phyloP scores from a whole-genome alignment of 2,888 invertebrate species.

The Neoascia interrupta region DNA sequence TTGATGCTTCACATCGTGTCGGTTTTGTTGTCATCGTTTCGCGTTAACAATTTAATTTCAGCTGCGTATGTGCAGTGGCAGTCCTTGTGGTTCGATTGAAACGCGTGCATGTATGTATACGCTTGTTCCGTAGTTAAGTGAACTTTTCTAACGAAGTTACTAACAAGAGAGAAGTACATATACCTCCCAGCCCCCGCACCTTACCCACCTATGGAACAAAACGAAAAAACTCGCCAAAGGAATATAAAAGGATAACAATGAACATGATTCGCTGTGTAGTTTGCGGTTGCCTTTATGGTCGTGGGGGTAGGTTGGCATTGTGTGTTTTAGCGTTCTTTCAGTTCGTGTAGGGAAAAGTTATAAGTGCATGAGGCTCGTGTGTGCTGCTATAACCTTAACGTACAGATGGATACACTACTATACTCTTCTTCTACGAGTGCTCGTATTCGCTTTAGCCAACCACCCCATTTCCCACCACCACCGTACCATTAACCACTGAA shows the following conservation, averaged over 20 bases:
- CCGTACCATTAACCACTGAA: constrained; percentile 10
- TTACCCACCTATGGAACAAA: no score
- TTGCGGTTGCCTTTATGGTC: constrained; percentile 66
- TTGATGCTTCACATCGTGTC: constrained; percentile 47
- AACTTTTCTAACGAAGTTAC: constrained; percentile 34
- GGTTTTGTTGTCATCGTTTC: constrained; percentile 28
- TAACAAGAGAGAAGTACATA: background rate
- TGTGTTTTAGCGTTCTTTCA: constrained; percentile 64
- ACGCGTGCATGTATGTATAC: constrained; percentile 5
- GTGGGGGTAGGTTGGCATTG: constrained; percentile 67
- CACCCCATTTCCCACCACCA: constrained; percentile 9
- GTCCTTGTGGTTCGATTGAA: constrained; percentile 31
- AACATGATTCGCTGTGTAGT: constrained; percentile 69
- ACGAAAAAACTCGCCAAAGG: constrained; percentile 21
- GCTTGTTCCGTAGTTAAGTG: constrained; percentile 31
- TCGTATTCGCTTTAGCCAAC: constrained; percentile 35
- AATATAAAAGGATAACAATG: constrained; percentile 64
- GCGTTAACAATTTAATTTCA: constrained; percentile 5
- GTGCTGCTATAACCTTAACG: constrained; percentile 52
- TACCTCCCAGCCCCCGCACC: no score
- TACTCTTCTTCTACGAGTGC: constrained; percentile 40
- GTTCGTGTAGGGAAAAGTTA: constrained; percentile 63
- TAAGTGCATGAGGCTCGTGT: constrained; percentile 55
- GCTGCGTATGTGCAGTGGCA: background rate
- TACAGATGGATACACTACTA: constrained; percentile 50